Conservation (phyloP, 2,113 vertebrate genomes). For the Cyanistes caeruleus region DNA sequence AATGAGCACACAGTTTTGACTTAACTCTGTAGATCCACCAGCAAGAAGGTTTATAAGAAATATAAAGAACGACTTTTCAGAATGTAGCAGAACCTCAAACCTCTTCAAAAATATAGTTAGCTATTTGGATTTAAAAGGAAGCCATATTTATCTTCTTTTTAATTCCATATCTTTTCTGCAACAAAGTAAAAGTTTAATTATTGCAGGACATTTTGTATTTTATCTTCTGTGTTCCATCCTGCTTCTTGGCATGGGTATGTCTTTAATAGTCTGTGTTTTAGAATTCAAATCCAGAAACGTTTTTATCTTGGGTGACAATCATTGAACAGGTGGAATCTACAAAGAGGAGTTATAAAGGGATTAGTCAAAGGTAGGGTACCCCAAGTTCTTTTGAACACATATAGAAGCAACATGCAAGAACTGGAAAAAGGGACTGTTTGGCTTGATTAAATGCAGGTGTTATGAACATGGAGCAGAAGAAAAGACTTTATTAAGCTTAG, state of each 20-base stretch:
- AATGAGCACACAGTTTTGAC: neutral
- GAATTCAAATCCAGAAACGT: neutral
- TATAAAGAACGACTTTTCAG: neutral
- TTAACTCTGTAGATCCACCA: neutral
- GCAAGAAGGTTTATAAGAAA: neutral
- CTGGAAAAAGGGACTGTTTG: neutral
- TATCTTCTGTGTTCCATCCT: neutral
- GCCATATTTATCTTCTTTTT: neutral
- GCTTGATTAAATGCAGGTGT: constrained; percentile 34
- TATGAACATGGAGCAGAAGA: constrained; percentile 8
- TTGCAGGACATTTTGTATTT: neutral
- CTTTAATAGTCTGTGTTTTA: neutral
- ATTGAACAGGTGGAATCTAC: neutral
- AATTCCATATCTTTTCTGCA: neutral
- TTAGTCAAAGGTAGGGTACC: neutral
- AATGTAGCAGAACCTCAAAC: neutral
- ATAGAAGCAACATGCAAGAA: neutral
- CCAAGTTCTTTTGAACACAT: neutral
- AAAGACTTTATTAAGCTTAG: constrained; percentile 39
- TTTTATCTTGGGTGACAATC: neutral
- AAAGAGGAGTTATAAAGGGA: neutral
- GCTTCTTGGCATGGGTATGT: neutral
- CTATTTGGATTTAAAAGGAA: neutral
- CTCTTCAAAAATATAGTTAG: neutral
- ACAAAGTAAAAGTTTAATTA: neutral